Evolutionary conservation across 37 sponge, comb jelly and placozoan genomes (phyloP).

Genomic region (Geodia barretti): DNA sequence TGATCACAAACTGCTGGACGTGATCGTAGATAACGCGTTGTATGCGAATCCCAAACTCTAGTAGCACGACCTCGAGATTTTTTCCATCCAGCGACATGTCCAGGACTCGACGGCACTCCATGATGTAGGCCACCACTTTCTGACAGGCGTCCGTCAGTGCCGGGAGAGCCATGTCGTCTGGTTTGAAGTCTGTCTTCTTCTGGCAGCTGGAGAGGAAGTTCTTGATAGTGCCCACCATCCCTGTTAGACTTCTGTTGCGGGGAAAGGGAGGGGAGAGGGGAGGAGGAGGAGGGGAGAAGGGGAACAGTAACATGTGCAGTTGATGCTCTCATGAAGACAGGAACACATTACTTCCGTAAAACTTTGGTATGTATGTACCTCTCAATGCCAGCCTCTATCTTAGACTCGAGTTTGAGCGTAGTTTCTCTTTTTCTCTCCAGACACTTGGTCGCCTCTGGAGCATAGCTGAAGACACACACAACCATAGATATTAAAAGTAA

Average conservation of each 20-base stretch:
- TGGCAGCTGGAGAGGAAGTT: slow-evolving; percentile 65
- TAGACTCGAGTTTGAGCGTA: slow-evolving; percentile 57
- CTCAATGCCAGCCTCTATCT: slow-evolving; percentile 81
- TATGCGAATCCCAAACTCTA: slow-evolving; percentile 83
- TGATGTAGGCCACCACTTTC: slow-evolving; percentile 47
- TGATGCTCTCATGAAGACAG: not conserved
- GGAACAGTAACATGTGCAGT: not conserved
- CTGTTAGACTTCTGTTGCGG: slow-evolving; percentile 45
- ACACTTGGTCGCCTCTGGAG: slow-evolving; percentile 58
- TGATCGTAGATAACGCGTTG: slow-evolving; percentile 80
- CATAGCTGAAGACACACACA: slow-evolving; percentile 68
- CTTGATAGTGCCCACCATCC: slow-evolving; percentile 57
- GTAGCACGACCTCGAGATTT: slow-evolving; percentile 65
- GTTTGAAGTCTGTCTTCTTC: slow-evolving; percentile 86
- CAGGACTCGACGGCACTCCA: slow-evolving; percentile 38
- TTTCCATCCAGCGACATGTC: slow-evolving; percentile 81
- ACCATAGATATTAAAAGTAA: not conserved
- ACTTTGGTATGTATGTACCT: slow-evolving; percentile 18
- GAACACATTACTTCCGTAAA: not conserved
- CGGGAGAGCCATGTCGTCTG: slow-evolving; percentile 48
- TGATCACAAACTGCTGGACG: slow-evolving; percentile 76
- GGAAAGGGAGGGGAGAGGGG: too few relatives aligned
- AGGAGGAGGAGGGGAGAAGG: too few relatives aligned
- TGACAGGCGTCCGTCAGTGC: slow-evolving; percentile 63
- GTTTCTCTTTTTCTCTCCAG: slow-evolving; percentile 63